Evolutionary conservation across 2,113 vertebrate genomes (phyloP), one percentile per base, ranked within the genome.

Genomic region (Toxotes chatareus): DNA sequence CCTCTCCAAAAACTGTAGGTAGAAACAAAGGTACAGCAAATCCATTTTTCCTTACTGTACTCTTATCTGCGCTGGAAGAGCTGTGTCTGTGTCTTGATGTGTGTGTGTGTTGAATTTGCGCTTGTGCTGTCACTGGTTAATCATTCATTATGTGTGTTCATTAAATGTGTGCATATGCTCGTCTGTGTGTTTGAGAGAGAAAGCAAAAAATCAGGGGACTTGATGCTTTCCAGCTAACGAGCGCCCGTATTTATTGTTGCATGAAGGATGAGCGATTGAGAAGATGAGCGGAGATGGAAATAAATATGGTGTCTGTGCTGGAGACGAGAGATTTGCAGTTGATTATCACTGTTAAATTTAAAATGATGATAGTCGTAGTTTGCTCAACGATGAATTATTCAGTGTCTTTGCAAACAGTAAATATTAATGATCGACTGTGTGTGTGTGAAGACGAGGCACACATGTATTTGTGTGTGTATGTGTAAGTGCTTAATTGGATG

Each of bases 11-110:
- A 86, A 93, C 94, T 96, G 86, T 97, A 98, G 97, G 97, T 96
- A 97, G 97, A 97, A 97, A 95, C 95, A 99, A 97, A 99, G 97
- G 97, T 99, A 98, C 95, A 96, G 80, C 70, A 86, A 55, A 83
- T 59, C 51, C 42, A 72, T 89, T 76, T 75, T 56, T 78, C 51
- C 69, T 23, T 79, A 14, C 57, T 74, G n/a, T 74, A 13, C 82
- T 13, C n/a, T 79, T 42, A 72, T 80, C 10, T 73, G 51, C 19
- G 38, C 65, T 88, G 63, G 42, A 12, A 65, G 31, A 57, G 64
- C 27, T 38, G 14, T 53, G 74, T 47, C 36, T 56, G 61, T 51
- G 44, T 68, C 67, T 55, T 10, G 12, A 13, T 34, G 56, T 46
- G 59, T 57, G 32, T 46, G 32, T 49, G 40, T 74, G 73, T 62